These are phyloP conservation scores for Caenorhabditis remanei DNA, from an alignment of 1,140 invertebrate genomes.

Conservation along the genomic window DNA sequence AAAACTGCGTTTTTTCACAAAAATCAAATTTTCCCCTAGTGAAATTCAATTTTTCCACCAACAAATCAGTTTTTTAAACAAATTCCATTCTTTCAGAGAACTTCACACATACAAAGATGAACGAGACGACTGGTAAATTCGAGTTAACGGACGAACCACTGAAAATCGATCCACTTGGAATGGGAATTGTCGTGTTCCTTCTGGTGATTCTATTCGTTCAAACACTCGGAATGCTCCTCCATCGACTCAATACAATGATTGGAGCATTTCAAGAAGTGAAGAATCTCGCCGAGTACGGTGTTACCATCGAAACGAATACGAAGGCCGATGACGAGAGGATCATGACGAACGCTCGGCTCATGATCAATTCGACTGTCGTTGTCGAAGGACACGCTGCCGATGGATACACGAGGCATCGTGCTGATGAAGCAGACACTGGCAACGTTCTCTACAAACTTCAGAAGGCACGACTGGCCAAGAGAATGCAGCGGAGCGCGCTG, in stretches of 20 bases:
- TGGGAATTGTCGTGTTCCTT: constrained; percentile 80
- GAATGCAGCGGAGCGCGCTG: constrained; percentile 41
- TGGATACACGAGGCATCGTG: constrained; percentile 68
- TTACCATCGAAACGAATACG: constrained; percentile 22
- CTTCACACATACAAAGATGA: constrained; percentile 76
- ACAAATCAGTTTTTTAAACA: no score
- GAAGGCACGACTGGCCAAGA: constrained; percentile 58
- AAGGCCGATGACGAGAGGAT: constrained; percentile 68
- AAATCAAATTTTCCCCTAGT: no score
- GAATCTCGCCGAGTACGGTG: constrained; percentile 65
- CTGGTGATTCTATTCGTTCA: constrained; percentile 79
- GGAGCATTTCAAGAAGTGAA: constrained; percentile 74
- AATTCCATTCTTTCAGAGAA: constrained; percentile 69
- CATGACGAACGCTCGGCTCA: constrained; percentile 72
- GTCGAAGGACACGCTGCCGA: constrained; percentile 55
- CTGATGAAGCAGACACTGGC: constrained; percentile 47
- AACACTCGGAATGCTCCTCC: constrained; percentile 79
- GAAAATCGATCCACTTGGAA: constrained; percentile 79
- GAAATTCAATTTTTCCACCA: no score
- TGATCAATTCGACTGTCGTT: constrained; percentile 70
- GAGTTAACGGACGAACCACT: constrained; percentile 73
- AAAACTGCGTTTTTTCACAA: no score
- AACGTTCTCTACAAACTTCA: constrained; percentile 69
- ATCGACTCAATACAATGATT: constrained; percentile 78
- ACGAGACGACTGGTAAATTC: constrained; percentile 71